phyloP scores from a whole-genome alignment of 2,113 vertebrate genomes.

The Anguilla rostrata region DNA sequence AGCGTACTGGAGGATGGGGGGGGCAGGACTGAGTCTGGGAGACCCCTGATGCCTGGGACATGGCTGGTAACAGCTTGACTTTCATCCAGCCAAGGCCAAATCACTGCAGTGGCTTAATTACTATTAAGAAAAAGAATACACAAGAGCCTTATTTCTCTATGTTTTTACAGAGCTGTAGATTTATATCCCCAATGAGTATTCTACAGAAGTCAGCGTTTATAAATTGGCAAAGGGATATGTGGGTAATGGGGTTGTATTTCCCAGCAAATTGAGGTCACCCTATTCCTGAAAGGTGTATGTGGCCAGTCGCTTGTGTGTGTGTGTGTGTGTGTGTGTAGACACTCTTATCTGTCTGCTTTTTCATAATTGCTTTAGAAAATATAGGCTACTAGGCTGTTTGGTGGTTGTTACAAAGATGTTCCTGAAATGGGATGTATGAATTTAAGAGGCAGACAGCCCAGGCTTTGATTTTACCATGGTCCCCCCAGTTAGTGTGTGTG shows the following conservation, averaged over 20 bases:
- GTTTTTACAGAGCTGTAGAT: background rate
- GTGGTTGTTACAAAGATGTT: background rate
- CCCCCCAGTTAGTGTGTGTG: background rate
- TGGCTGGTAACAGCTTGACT: too few relatives aligned
- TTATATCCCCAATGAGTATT: background rate
- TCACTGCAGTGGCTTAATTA: background rate
- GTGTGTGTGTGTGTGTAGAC: background rate
- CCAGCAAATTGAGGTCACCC: background rate
- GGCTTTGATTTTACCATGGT: background rate
- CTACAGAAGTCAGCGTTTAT: background rate
- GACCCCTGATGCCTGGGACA: too few relatives aligned
- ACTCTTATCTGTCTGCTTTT: background rate
- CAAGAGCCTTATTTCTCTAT: background rate
- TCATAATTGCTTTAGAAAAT: constrained; percentile 7
- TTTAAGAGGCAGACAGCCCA: background rate
- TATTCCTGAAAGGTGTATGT: background rate
- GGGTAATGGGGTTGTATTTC: background rate
- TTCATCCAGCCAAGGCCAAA: background rate
- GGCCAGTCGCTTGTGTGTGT: background rate
- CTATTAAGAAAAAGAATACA: background rate
- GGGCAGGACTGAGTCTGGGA: too few relatives aligned
- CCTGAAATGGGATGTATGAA: background rate
- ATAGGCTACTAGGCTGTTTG: background rate
- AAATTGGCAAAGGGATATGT: background rate
- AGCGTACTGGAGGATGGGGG: too few relatives aligned